Evolutionary conservation across 1,140 invertebrate species (phyloP), one percentile per base, ranked within the genome.

Genomic region (Papilio aristodemus): DNA sequence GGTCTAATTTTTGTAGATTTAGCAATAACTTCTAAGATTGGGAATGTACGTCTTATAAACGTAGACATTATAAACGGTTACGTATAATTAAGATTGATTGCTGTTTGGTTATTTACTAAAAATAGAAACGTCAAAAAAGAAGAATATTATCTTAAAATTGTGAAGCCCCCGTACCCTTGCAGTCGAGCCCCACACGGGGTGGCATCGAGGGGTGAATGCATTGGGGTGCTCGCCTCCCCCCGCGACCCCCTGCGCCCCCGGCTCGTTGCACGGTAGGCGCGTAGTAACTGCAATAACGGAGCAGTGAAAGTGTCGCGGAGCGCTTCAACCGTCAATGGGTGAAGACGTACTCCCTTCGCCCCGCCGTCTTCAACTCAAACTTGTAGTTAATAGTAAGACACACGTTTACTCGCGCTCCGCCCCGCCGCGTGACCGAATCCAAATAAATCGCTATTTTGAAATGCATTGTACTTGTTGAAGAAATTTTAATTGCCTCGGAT

Each of bases 271-370:
- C 72, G 73, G 85, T 90, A 90, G 88, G 88, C 88, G 88, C 86
- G 88, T 89, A 90, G 86, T 90, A 84, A 82, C 83, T 88, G 88
- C 88, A 89, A 90, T 89, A 90, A 86, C 88, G 83, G 86, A 85
- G 88, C 85, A 89, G 88, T 89, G 88, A 90, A 90, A 90, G 88
- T 90, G 86, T 90, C 88, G 88, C 86, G 85, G 86, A 79, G 78
- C 78, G 88, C 83, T 85, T 86, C 88, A 89, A 89, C 86, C 88
- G 88, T 90, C 88, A 90, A 90, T 90, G 87, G 86, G 85, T 84
- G 86, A 89, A 89, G 86, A 89, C 84, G 79, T 83, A 86, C 87
- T 79, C 85, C 86, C 86, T 86, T 82, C 80, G 74, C 86, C 86
- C 85, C 85, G 72, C 77, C 83, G 84, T 87, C 85, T 88, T 89